Evolutionary conservation across 2,797 vertebrate genomes (phyloP), one percentile per base, ranked within the genome.

Genomic region (Sebastes glaucus): DNA sequence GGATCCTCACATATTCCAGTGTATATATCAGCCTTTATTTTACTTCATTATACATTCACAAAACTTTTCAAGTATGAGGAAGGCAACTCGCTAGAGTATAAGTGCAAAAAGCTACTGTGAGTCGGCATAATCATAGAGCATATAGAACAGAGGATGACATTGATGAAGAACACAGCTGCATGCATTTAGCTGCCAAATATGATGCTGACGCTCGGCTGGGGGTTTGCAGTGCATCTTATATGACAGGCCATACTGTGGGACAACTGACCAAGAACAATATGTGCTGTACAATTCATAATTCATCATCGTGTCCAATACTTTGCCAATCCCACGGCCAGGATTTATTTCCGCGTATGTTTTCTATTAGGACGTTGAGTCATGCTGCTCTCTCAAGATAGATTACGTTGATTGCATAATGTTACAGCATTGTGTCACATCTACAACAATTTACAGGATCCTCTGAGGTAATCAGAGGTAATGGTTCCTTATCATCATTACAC

Each of bases 91-190:
- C 22, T 66, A 11, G 20, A 9, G 5, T 32, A 1, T 42, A 66
- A 56, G 64, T 33, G 27, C 18, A 66, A 60, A 25, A 20, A 33
- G 18, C 28, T 46, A 20, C 33, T 38, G 53, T 35, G 53, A 22
- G 16, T 65, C 42, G 35, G 49, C 38, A 82, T 81, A 60, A 65
- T 73, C 38, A 60, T 67, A 64, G 18, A 65, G 27, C 18, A 59
- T 20, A 53, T n/a, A 82, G 63, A 74, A 57, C 57, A 82, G 63
- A 74, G 42, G n/a, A 80, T 46, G 42, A 77, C n/a, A 70, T 68
- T 80, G 57, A 82, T 71, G 66, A 70, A 80, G 62, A 71, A 35
- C 70, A 74, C 88, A 92, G 82, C 80, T 89, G 83, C 74, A 74
- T 62, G 14, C 22, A 61, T 69, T 62, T 55, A 82, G 25, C 67